Conservation (phyloP, 37 sponge, comb jelly and placozoan genomes). For the Crambe crambe region DNA sequence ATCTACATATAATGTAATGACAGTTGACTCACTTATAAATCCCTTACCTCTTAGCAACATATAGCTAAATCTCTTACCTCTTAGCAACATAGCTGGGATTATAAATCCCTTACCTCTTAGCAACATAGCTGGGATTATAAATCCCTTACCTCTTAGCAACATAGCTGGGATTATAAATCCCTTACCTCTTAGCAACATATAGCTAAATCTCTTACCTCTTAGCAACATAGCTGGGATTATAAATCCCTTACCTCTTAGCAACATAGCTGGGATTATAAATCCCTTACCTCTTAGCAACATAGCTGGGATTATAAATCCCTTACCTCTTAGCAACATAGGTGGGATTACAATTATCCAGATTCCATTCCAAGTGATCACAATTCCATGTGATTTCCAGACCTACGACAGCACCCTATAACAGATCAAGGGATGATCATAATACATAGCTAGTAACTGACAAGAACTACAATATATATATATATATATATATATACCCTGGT, state of each 20-base stretch:
- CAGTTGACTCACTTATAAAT: no score
- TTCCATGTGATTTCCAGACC: conserved; percentile 65
- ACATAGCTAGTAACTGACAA: no score
- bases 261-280: conserved; percentile 54
- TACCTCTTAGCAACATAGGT: conserved; percentile 57
- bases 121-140: conserved; percentile 52
- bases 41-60: conserved; percentile 58
- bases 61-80: conserved; percentile 68
- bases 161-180: conserved; percentile 56
- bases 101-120: conserved; percentile 61
- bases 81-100: conserved; percentile 50
- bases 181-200: conserved; percentile 61
- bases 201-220: conserved; percentile 63
- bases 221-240: conserved; percentile 48
- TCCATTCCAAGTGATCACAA: conserved; percentile 45
- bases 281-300: conserved; percentile 58
- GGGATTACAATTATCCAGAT: conserved; percentile 38
- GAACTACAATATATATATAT: no score
- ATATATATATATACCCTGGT: conserved; percentile 10
- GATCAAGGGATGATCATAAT: not conserved
- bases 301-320: conserved; percentile 46
- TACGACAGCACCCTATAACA: conserved; percentile 65
- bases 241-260: conserved; percentile 59
- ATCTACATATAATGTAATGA: conserved; percentile 8
- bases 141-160: conserved; percentile 56